Conservation (phyloP, 2,888 invertebrate genomes). For the Conops quadrifasciatus region DNA sequence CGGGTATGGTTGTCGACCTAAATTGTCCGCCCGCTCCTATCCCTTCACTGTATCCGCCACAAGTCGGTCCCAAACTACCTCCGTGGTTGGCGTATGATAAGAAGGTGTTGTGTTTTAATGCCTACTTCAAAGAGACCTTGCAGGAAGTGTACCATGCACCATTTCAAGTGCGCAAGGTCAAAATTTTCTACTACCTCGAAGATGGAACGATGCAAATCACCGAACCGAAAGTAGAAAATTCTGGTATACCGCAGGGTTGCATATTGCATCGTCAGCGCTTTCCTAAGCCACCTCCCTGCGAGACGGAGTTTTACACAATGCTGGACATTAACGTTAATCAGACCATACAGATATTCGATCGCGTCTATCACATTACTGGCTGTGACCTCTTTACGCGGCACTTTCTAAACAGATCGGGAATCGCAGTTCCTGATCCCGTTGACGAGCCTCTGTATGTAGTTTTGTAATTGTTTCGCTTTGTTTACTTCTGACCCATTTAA, state of each 20-base stretch:
- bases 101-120: conserved; percentile 71
- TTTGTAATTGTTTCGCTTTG: neutral
- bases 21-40: conserved; percentile 68
- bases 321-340: conserved; percentile 87
- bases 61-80: conserved; percentile 78
- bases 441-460: conserved; percentile 67
- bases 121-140: conserved; percentile 68
- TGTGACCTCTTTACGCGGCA: conserved; percentile 89
- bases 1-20: conserved; percentile 62
- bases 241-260: conserved; percentile 85
- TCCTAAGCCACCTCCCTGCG: conserved; percentile 76
- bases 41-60: conserved; percentile 79
- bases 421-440: conserved; percentile 79
- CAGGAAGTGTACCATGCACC: conserved; percentile 75
- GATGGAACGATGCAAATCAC: conserved; percentile 90
- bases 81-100: conserved; percentile 90
- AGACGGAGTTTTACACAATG: conserved; percentile 81
- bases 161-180: conserved; percentile 79
- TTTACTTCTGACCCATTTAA: neutral
- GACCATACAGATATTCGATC: conserved; percentile 82
- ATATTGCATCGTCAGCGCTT: conserved; percentile 85
- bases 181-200: conserved; percentile 87
- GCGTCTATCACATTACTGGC: conserved; percentile 80
- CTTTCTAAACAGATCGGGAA: conserved; percentile 85
- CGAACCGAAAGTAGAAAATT: conserved; percentile 84